phyloP scores from a whole-genome alignment of 2,888 invertebrate genomes.

The Emesis furor region DNA sequence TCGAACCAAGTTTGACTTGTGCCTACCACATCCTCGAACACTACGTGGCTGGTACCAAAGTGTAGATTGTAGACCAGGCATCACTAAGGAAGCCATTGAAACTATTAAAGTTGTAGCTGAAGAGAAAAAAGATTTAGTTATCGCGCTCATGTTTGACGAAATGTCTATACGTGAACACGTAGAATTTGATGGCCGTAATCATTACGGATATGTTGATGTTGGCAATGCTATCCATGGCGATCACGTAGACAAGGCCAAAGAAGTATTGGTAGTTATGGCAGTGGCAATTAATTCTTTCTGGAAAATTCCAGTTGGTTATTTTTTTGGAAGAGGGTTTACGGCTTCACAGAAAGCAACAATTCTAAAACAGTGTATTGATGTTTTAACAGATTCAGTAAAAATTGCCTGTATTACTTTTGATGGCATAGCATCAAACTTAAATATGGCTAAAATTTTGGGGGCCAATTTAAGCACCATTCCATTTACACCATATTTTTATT shows the following conservation, averaged over 20 bases:
- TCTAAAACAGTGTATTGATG: slow-evolving; percentile 37
- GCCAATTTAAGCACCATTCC: slow-evolving; percentile 25
- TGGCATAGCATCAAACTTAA: slow-evolving; percentile 36
- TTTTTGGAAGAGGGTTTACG: slow-evolving; percentile 39
- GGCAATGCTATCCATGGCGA: slow-evolving; percentile 31
- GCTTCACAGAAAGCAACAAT: slow-evolving; percentile 33
- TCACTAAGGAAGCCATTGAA: slow-evolving; percentile 24
- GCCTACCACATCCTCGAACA: background rate
- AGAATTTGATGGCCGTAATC: slow-evolving; percentile 27
- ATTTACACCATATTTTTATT: slow-evolving; percentile 30
- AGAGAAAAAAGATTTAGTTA: slow-evolving; percentile 14
- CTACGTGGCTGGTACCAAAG: slow-evolving; percentile 25
- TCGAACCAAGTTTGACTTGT: background rate
- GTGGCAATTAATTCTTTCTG: slow-evolving; percentile 35
- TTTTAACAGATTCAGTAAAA: slow-evolving; percentile 38
- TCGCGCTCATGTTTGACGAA: slow-evolving; percentile 23
- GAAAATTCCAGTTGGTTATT: slow-evolving; percentile 39
- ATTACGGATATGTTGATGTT: slow-evolving; percentile 35
- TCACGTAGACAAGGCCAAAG: slow-evolving; percentile 31
- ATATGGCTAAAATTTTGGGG: slow-evolving; percentile 31
- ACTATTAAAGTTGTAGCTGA: slow-evolving; percentile 19
- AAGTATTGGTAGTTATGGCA: slow-evolving; percentile 32
- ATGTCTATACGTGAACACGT: slow-evolving; percentile 23
- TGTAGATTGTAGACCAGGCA: slow-evolving; percentile 32
- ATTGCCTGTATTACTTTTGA: slow-evolving; percentile 32